phyloP scores from a whole-genome alignment of 2,113 vertebrate species.

The Todiramphus saurophagus region DNA sequence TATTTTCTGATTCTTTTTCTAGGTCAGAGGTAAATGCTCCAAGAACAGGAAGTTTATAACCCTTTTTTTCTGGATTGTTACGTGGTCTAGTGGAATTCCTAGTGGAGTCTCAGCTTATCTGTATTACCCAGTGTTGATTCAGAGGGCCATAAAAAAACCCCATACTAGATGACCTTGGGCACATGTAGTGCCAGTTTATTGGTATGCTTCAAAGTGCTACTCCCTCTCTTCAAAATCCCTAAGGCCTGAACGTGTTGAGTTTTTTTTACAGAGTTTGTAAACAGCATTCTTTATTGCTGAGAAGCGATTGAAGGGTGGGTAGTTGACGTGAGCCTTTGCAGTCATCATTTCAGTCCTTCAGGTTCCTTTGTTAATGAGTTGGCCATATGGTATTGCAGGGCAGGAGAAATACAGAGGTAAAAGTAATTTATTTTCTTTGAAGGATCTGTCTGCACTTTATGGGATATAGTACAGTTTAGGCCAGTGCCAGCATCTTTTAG shows the following conservation, averaged over 20 bases:
- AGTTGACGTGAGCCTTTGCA: not conserved
- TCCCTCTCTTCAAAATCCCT: not conserved
- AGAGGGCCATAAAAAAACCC: not conserved
- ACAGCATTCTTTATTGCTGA: not conserved
- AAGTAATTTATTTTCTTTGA: not conserved
- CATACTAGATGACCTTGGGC: not conserved
- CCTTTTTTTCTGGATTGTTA: not conserved
- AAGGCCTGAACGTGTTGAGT: not conserved
- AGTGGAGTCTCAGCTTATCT: not conserved
- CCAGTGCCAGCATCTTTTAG: slow-evolving; percentile 11
- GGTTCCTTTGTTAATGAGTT: not conserved
- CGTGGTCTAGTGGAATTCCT: not conserved
- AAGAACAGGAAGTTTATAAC: not conserved
- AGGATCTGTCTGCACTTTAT: not conserved
- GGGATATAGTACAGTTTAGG: not conserved
- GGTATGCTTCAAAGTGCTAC: not conserved
- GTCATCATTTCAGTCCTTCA: not conserved
- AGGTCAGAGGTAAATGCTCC: not conserved
- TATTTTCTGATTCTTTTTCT: slow-evolving; percentile 1
- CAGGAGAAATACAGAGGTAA: not conserved
- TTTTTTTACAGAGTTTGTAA: not conserved
- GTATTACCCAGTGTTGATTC: not conserved
- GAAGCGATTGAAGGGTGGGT: not conserved
- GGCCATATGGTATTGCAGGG: not conserved
- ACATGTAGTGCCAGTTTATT: not conserved